phyloP scores from a whole-genome alignment of 2,797 vertebrate species.

The Potorous gilbertii region DNA sequence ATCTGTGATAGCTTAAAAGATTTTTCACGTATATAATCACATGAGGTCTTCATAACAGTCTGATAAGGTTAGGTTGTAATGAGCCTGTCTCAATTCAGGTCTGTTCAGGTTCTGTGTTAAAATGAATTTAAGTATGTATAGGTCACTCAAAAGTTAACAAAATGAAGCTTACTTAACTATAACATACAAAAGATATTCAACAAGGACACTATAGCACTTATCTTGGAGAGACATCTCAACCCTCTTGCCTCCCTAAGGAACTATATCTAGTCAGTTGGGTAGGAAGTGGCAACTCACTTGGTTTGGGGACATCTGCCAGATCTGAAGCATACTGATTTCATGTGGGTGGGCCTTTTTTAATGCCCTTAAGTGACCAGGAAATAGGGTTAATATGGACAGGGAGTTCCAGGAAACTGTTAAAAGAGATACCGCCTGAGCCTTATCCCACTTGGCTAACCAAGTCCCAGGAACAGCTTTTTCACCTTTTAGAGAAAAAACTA shows the following conservation, averaged over 20 bases:
- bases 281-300: not conserved
- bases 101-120: not conserved
- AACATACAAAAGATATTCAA: not conserved
- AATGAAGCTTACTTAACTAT: not conserved
- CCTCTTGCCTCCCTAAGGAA: not conserved
- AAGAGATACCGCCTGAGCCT: not conserved
- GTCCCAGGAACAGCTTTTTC: not conserved
- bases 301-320: not conserved
- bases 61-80: not conserved
- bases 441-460: not conserved
- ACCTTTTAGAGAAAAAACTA: not conserved
- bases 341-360: not conserved
- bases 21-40: not conserved
- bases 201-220: not conserved
- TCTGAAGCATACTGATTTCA: not conserved
- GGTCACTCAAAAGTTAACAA: not conserved
- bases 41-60: not conserved
- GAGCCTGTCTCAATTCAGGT: not conserved
- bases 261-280: not conserved
- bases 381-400: not conserved
- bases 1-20: not conserved
- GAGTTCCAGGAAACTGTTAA: not conserved
- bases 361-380: not conserved
- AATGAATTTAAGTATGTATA: not conserved
- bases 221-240: not conserved